Base-by-base conservation (phyloP, 2,888 invertebrate genomes). In the Hydriomena furcata region DNA sequence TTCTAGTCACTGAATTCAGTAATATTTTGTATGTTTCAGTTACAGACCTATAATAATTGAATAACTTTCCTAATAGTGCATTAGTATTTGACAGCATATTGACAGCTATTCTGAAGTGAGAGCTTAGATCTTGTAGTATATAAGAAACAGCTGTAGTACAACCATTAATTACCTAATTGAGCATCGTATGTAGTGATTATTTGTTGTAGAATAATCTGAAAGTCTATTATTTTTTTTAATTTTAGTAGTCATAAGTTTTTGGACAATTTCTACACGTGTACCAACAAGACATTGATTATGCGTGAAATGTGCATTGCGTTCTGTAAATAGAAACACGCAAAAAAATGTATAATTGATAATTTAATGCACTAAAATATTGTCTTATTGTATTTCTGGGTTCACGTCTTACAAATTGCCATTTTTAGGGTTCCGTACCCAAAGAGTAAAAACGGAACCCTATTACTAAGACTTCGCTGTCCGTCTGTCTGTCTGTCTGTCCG, bases 171-270 rank as follows among this genome's bases (percentile, higher is more conserved):
- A 5, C 11, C 17, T 17, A 68, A 61, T 67, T 69, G 68, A 75
- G 75, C 70, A 79, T 68, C 71, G 77, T 61, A 76, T 21, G 25
- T 52, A 81, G 68, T 61, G 82, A 82, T 84, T 85, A 85, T 85
- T 82, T 83, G 82, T 88, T 84, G 76, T 85, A 84, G 76, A 84
- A 82, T 86, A 82, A 84, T 83, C 82, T 72, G 65, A 61, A 68
- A 65, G 64, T 68, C 65, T 70, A 71, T 73, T 70, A 25, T 37
- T 67, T 68, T 70, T 68, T 71, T 55, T 35, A 27, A 31, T 58
- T 35, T 27, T 35, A 45, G 49, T 63, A n/a, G 58, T 63, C 63
- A 60, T 58, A 61, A 68, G 66, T 61, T 63, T 63, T 56, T 62
- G 72, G 83, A 85, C 83, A 84, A 86, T 85, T 82, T 78, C 13